Evolutionary conservation across 1,140 invertebrate genomes (phyloP), one percentile per base, ranked within the genome.

Genomic region (Mizuhopecten yessoensis): DNA sequence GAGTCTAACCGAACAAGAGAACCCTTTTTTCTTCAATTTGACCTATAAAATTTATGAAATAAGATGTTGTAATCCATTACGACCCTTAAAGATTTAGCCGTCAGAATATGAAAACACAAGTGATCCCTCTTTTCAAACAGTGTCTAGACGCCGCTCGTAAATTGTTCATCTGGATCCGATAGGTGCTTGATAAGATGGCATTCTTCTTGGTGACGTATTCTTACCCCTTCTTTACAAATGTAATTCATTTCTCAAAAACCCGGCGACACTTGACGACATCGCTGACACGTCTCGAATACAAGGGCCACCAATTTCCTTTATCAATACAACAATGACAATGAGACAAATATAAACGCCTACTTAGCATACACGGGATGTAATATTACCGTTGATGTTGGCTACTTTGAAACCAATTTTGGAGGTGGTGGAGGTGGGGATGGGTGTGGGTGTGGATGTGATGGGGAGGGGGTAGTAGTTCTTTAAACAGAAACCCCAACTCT

Each of bases 121-220:
- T 75, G 57, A 75, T 75, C 57, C 57, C n/a, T 75, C 57, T 75
- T 75, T 75, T 75, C 57, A 75, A 75, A 75, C 57, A 75, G 5
- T 75, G 57, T 75, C 57, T 75, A 75, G 57, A 75, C 57, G 29
- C n/a, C 5, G 23, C 57, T 75, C 57, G 57, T 75, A 75, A 75
- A 75, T 1, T 75, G n/a, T 75, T 75, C 57, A 75, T 75, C 57
- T 29, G 57, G n/a, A 75, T 75, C 57, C n/a, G 57, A 75, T 75
- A 75, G 57, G n/a, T 17, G 57, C 57, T 75, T 75, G 23, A 75
- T 29, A 75, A 45, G 42, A 17, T 9, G n/a, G n/a, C 57, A 75
- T 75, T 75, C 15, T 29, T 75, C 57, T 75, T 75, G 20, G 57
- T 75, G 57, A 75, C 57, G 57, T 75, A 75, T 75, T 29, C 57